Evolutionary conservation across 2,888 invertebrate genomes (phyloP).

Genomic region (Philopedon plagiatum): DNA sequence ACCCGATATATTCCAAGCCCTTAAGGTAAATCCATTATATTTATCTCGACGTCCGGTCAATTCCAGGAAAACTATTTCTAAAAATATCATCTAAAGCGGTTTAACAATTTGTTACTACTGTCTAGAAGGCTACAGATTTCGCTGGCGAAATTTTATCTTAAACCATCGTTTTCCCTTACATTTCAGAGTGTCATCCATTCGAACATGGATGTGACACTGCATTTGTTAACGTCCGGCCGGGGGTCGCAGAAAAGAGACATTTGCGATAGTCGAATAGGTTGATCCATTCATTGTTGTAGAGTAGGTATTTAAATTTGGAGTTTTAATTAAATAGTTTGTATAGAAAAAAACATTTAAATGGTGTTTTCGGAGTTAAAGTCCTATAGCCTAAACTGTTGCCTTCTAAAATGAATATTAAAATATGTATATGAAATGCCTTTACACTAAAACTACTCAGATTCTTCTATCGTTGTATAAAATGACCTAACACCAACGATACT

Average conservation of each 20-base stretch:
- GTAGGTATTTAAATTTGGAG: constrained; percentile 10
- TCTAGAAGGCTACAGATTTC: constrained; percentile 29
- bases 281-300: constrained; percentile 3
- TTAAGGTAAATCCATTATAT: constrained; percentile 26
- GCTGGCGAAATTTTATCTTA: constrained; percentile 38
- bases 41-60: constrained; percentile 32
- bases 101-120: constrained; percentile 44
- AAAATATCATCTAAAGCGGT: constrained; percentile 27
- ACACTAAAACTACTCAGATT: no score
- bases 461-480: no score
- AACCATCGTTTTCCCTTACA: constrained; percentile 12
- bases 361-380: no score
- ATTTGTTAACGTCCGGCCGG: constrained; percentile 33
- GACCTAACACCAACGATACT: no score
- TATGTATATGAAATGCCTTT: no score
- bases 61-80: constrained; percentile 31
- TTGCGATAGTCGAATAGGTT: constrained; percentile 21
- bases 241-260: constrained; percentile 9
- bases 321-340: no score
- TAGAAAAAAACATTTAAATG: no score
- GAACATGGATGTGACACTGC: constrained; percentile 35
- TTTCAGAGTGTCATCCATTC: constrained; percentile 19
- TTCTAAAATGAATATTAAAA: no score
- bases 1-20: background rate
- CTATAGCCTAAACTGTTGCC: no score